These are phyloP conservation scores for Mycetomoellerius zeteki DNA, from an alignment of 1,140 invertebrate species.

Conservation along the genomic window DNA sequence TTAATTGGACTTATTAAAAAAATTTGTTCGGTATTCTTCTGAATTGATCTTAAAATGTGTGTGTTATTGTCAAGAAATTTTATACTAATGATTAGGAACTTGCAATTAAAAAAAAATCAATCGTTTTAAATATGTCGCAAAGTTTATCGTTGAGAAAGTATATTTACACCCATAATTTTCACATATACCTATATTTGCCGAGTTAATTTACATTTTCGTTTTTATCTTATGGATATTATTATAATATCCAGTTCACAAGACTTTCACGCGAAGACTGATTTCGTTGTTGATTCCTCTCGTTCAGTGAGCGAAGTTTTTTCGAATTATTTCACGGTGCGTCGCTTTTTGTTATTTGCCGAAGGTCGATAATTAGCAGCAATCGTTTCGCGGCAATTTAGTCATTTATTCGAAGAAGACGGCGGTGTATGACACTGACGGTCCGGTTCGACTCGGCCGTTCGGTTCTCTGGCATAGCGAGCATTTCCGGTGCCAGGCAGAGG, in stretches of 20 bases:
- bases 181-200: background rate
- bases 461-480: constrained; percentile 66
- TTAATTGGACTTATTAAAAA: background rate
- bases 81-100: background rate
- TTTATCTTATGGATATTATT: constrained; percentile 18
- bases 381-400: constrained; percentile 73
- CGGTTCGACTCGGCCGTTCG: constrained; percentile 47
- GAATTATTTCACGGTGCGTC: background rate
- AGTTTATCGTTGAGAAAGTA: background rate
- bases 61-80: background rate
- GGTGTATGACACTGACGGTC: constrained; percentile 65
- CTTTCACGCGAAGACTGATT: constrained; percentile 7
- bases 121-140: background rate
- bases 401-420: constrained; percentile 71
- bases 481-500: constrained; percentile 75
- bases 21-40: background rate
- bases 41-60: background rate
- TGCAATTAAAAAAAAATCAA: background rate
- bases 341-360: constrained; percentile 58
- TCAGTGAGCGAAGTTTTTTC: background rate
- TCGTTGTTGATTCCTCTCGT: background rate
- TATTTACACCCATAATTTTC: background rate
- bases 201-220: background rate
- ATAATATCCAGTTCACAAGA: background rate
- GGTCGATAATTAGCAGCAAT: constrained; percentile 71